Percentiles rank a stretch among this genome's conserved stretches.
Evolutionary conservation across 2,888 invertebrate genomes (phyloP).

Genomic region (Mythimna impura): DNA sequence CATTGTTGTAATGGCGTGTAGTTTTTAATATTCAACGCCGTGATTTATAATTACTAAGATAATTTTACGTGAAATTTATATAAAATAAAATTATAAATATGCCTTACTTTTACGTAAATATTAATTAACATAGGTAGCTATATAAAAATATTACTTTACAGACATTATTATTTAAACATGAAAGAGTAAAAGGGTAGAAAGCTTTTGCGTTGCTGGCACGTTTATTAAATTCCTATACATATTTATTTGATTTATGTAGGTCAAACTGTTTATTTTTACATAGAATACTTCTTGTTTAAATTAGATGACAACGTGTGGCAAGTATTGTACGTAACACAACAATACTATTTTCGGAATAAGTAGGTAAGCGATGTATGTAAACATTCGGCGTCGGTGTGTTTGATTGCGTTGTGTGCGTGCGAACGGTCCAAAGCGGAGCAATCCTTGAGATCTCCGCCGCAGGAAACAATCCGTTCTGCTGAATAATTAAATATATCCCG

Average conservation of each 20-base stretch:
- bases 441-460: slow-evolving; percentile 51
- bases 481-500: slow-evolving; percentile 69
- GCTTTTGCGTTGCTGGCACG: neutral
- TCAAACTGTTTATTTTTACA: too few relatives aligned
- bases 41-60: slow-evolving; percentile 44
- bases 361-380: slow-evolving; percentile 22
- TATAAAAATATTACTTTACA: slow-evolving; percentile 1
- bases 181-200: neutral
- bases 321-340: neutral
- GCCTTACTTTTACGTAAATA: slow-evolving; percentile 3
- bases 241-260: neutral
- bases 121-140: neutral
- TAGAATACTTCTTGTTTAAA: neutral
- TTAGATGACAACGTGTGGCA: neutral
- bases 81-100: neutral
- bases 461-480: slow-evolving; percentile 67
- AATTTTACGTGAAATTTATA: slow-evolving; percentile 10
- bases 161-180: neutral
- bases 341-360: slow-evolving; percentile 27
- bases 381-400: slow-evolving; percentile 4
- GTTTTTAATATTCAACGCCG: slow-evolving; percentile 49
- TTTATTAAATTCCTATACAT: slow-evolving; percentile 8
- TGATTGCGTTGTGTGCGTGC: slow-evolving; percentile 40
- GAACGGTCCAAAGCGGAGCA: slow-evolving; percentile 28
- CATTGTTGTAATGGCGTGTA: slow-evolving; percentile 56